phyloP scores from a whole-genome alignment of 2,888 invertebrate genomes.

The Mythimna lalbum region DNA sequence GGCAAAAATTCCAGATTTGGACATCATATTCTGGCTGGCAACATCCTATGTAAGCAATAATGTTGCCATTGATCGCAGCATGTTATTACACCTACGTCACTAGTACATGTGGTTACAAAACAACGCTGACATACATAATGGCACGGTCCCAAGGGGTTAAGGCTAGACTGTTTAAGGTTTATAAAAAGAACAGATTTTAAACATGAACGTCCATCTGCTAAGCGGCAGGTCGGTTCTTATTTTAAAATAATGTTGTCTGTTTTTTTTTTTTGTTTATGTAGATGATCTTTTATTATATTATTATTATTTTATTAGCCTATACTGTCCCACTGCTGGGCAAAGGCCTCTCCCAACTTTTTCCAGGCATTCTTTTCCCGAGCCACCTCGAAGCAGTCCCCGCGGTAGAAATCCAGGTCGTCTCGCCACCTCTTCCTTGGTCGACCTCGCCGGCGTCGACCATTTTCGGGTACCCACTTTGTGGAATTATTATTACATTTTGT shows the following conservation, averaged over 20 bases:
- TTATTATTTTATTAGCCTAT: no score
- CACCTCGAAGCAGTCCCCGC: no score
- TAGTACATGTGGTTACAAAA: slow-evolving; percentile 31
- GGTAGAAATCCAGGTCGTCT: no score
- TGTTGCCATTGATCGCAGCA: slow-evolving; percentile 8
- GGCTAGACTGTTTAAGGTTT: background rate
- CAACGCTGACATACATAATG: slow-evolving; percentile 34
- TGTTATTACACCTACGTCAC: slow-evolving; percentile 47
- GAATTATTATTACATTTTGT: no score
- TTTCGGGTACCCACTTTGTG: no score
- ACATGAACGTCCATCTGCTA: background rate
- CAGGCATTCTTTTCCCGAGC: no score
- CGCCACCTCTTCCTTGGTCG: no score
- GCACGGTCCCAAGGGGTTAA: background rate
- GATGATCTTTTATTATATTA: no score
- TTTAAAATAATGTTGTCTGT: background rate
- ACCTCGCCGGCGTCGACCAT: no score
- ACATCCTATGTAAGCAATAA: slow-evolving; percentile 8
- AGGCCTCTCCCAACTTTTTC: no score
- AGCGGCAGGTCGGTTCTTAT: background rate
- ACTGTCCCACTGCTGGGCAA: no score
- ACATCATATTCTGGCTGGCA: slow-evolving; percentile 9
- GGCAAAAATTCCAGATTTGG: slow-evolving; percentile 6
- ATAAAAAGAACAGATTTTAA: background rate
- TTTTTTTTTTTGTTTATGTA: background rate